Evolutionary conservation across 2,113 vertebrate genomes (phyloP), one percentile per base, ranked within the genome.

Genomic region (Leptosomus discolor): DNA sequence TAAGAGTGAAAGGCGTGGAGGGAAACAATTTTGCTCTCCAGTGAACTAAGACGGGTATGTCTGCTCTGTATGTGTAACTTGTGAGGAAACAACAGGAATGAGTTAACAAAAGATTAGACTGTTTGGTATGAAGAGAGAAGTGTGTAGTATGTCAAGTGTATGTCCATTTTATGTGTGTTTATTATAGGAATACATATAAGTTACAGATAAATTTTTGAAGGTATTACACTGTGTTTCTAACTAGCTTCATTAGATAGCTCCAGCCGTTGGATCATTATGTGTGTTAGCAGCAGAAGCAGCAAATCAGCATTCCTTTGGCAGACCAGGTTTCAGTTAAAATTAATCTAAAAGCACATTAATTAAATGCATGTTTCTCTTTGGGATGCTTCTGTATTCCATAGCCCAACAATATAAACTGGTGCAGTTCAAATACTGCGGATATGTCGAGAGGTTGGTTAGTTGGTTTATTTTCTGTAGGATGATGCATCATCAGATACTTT

Each of bases 221-320:
- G 7, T 82, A 53, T 71, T 83, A 32, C 27, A 36, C 65, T 93
- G 77, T 84, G 43, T 90, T 87, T 83, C 65, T 95, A 84, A 88
- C 30, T 7, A 51, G 30, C 84, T 87, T 81, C 46, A 5, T 92
- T 69, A 74, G 73, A 10, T 69, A 67, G 39, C 43, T 94, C 70
- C 58, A 91, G 79, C 67, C 74, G 83, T 36, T 71, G 30, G 53
- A 45, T 76, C 29, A 37, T 54, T 75, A 23, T 68, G 29, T 19
- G 9, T 82, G 51, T 92, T 53, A 73, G 3, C 51, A 94, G 74
- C 71, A 88, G 93, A 78, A 82, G 86, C 56, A 70, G 63, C 88
- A 81, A 92, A 39, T 80, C 65, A 74, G 63, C 95, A 64, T 88
- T 85, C 41, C 74, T 95, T 70, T 94, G 81, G 64, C 81, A 75